These are phyloP conservation scores for Ophion slaviceki DNA, from an alignment of 2,888 invertebrate species.

Conservation along the genomic window DNA sequence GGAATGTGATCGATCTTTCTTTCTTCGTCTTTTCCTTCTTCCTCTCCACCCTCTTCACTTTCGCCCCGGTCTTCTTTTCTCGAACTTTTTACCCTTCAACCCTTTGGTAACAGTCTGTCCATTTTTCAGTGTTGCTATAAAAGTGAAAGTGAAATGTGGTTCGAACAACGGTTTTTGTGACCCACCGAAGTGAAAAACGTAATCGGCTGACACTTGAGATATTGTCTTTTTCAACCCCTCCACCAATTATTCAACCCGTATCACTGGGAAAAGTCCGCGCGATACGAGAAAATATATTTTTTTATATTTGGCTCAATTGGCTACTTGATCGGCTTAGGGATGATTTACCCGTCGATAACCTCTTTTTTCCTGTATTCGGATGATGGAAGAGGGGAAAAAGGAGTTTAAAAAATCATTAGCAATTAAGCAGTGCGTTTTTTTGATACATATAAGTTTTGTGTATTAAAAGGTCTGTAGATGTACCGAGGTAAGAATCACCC, in stretches of 20 bases:
- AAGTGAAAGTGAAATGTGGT: slow-evolving; percentile 58
- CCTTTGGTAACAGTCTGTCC: not conserved
- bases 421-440: not conserved
- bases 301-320: not conserved
- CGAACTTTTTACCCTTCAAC: slow-evolving; percentile 6
- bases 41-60: slow-evolving; percentile 20
- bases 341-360: not conserved
- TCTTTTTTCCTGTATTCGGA: not conserved
- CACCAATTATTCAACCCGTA: not conserved
- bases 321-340: not conserved
- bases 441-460: not conserved
- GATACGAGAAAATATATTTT: not conserved
- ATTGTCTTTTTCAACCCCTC: not conserved
- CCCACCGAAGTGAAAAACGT: not conserved
- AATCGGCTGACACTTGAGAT: not conserved
- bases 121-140: not conserved
- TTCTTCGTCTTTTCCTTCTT: slow-evolving; percentile 27
- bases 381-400: not conserved
- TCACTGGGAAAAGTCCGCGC: not conserved
- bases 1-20: slow-evolving; percentile 39
- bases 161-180: slow-evolving; percentile 26
- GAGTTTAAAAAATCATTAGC: not conserved
- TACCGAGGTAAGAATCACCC: slow-evolving; percentile 3
- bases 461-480: not conserved
- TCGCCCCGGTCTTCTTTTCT: slow-evolving; percentile 14